Evolutionary conservation across 2,113 vertebrate genomes (phyloP).

Genomic region (Lepus europaeus): DNA sequence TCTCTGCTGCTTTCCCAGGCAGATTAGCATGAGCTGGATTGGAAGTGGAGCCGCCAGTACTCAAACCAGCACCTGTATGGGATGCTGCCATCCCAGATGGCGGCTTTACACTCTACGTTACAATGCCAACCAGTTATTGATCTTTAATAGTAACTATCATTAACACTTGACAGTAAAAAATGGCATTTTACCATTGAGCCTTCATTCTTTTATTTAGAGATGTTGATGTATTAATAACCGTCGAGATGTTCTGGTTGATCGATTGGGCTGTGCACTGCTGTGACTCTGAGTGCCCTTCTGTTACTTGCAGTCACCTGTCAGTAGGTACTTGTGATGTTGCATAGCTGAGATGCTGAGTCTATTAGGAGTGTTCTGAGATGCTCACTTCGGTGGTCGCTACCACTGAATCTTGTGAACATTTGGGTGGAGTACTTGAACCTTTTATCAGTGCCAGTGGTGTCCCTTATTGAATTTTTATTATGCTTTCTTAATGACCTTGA

Average conservation of each 20-base stretch:
- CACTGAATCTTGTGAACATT: background rate
- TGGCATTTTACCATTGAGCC: background rate
- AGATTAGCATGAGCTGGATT: too few species aligned
- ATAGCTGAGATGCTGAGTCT: background rate
- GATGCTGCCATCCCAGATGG: too few species aligned
- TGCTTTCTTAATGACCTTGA: conserved; percentile 27
- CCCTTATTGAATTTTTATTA: conserved; percentile 33
- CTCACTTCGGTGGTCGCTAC: background rate
- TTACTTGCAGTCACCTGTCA: background rate
- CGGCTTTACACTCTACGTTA: too few species aligned
- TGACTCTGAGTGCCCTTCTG: background rate
- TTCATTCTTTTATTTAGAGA: background rate
- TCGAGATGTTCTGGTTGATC: background rate
- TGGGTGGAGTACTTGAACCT: background rate
- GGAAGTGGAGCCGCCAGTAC: too few species aligned
- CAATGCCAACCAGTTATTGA: background rate
- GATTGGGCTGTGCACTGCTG: background rate
- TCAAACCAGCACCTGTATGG: too few species aligned
- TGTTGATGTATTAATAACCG: background rate
- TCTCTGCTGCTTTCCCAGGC: too few species aligned
- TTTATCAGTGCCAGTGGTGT: background rate
- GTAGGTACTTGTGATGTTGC: background rate
- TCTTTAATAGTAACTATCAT: background rate
- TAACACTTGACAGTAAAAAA: background rate
- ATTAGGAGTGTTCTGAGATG: background rate